Percentiles rank a stretch among this genome's conserved stretches.
These are phyloP conservation scores for Vulpes lagopus DNA, from an alignment of 2,113 vertebrate genomes.

Conservation along the genomic window DNA sequence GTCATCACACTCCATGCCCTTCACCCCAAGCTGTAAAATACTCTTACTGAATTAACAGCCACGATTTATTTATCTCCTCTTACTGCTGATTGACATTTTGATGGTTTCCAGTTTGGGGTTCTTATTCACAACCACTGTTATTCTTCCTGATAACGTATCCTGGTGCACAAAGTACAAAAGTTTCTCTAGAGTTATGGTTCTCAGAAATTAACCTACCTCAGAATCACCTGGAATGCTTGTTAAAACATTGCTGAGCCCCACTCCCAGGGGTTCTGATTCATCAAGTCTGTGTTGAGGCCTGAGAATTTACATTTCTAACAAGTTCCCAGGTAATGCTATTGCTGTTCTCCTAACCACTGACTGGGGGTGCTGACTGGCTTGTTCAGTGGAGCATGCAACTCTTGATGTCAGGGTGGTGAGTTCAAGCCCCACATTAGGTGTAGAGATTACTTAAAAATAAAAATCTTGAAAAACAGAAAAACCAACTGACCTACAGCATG, in stretches of 20 bases:
- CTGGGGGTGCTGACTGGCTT: background rate
- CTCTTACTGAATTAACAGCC: background rate
- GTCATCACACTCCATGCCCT: background rate
- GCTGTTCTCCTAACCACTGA: background rate
- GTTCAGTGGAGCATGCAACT: background rate
- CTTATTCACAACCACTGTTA: background rate
- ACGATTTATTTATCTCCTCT: background rate
- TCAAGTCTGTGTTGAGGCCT: background rate
- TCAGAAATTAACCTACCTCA: background rate
- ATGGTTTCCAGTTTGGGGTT: background rate
- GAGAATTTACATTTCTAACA: conserved; percentile 36
- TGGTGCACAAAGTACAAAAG: background rate
- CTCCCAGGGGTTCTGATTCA: background rate
- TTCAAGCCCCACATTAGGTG: background rate
- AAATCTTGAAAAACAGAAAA: background rate
- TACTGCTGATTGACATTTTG: background rate
- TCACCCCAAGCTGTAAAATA: background rate
- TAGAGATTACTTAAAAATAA: background rate
- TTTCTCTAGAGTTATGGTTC: background rate
- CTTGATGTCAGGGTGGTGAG: background rate
- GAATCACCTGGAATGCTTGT: background rate
- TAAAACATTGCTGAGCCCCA: background rate
- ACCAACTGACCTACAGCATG: background rate
- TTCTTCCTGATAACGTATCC: background rate
- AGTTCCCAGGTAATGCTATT: background rate